phyloP scores from a whole-genome alignment of 1,140 invertebrate genomes.

The Drosophila orena region DNA sequence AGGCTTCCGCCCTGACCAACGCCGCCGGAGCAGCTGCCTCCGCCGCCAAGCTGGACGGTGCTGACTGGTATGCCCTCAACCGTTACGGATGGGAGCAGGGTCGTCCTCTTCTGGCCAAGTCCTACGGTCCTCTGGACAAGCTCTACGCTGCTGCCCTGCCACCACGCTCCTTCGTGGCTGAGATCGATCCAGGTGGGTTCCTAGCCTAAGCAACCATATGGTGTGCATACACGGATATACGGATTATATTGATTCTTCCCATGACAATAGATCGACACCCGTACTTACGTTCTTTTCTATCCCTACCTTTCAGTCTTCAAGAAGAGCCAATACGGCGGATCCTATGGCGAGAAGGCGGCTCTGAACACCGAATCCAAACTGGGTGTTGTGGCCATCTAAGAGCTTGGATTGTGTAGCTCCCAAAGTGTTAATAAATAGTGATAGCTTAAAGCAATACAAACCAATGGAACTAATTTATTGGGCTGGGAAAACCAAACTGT shows the following conservation, averaged over 20 bases:
- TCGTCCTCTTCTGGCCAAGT: slow-evolving; percentile 58
- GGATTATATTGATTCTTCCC: neutral
- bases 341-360: slow-evolving; percentile 48
- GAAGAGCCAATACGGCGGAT: slow-evolving; percentile 63
- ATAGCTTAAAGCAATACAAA: slow-evolving; percentile 57
- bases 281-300: slow-evolving; percentile 11
- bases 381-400: slow-evolving; percentile 60
- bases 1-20: slow-evolving; percentile 73
- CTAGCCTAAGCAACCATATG: neutral
- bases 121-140: slow-evolving; percentile 65
- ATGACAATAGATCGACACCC: neutral
- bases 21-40: slow-evolving; percentile 73
- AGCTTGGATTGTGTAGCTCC: slow-evolving; percentile 21
- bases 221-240: neutral
- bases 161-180: slow-evolving; percentile 76
- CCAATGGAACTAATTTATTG: neutral
- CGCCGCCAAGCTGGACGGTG: slow-evolving; percentile 68
- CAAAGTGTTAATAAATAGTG: slow-evolving; percentile 76
- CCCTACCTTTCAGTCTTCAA: slow-evolving; percentile 54
- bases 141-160: slow-evolving; percentile 75
- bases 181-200: slow-evolving; percentile 77
- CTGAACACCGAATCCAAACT: slow-evolving; percentile 61
- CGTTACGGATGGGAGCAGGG: slow-evolving; percentile 77
- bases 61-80: slow-evolving; percentile 64
- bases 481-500: neutral